Evolutionary conservation across 2,113 vertebrate species (phyloP), one percentile per base, ranked within the genome.

Genomic region (Euleptes europaea): DNA sequence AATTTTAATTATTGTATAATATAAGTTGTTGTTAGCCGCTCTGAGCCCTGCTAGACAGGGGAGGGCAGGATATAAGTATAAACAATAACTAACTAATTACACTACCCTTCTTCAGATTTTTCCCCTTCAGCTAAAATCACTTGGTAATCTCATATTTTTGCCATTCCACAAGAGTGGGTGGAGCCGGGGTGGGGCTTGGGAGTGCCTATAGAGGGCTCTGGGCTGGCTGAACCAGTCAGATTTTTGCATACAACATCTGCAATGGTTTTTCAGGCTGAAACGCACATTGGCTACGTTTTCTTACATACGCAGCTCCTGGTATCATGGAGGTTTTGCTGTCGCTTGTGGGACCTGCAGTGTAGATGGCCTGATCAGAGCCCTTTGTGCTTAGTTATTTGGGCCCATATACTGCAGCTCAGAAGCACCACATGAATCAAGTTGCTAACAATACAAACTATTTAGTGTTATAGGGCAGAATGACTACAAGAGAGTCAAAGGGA

Each of bases 361-460:
- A 33, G 71, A 49, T 19, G 26, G 1, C 85, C 10, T 0, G 1
- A 65, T 33, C 12, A 40, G 54, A 80, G 51, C 0, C 0, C 11
- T 80, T 69, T 81, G 3, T 1, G 33, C 1, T 0, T 54, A 1
- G 2, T 73, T 85, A 57, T 63, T 40, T 0, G 0, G 42, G 57
- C 38, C 21, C 70, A n/a, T n/a, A 71, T 13, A 0, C 66, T 84
- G 89, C 83, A 31, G 31, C 0, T 0, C 12, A 19, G 65, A 65
- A 14, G 44, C 82, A 1, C 81, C 0, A 60, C 1, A 1, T 1
- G 3, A 5, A 1, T 0, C 28, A 17, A 14, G 35, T 12, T 67
- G 21, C 21, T 63, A 85, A 81, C 78, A 4, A 28, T 0, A 1
- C 66, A 0, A 54, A 84, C 74, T 54, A 92, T 93, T 94, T 69